A percentile compares a stretch with the other conserved stretches of the same genome.
Evolutionary conservation across 2,113 vertebrate genomes (phyloP).

Genomic region (Hymenochirus boettgeri): DNA sequence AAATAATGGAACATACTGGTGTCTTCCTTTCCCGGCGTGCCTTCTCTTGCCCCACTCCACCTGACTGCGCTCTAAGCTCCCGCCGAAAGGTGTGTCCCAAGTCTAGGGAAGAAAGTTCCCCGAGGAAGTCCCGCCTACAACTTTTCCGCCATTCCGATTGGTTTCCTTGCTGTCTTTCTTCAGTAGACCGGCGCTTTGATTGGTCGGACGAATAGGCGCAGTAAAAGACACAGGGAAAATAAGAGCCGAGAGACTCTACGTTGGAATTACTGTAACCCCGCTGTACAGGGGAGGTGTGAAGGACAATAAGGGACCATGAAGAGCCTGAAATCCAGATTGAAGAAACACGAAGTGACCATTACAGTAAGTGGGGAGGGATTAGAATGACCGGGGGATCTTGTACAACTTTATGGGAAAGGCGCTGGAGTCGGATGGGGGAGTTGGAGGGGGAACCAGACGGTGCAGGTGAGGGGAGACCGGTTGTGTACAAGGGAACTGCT

Average conservation of each 20-base stretch:
- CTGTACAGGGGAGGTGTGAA: background rate
- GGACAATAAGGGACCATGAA: conserved; percentile 64
- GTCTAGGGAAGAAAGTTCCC: conserved; percentile 3
- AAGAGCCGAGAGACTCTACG: too few species aligned
- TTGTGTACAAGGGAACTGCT: too few species aligned
- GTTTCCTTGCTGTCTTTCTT: background rate
- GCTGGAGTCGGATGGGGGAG: background rate
- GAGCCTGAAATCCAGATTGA: conserved; percentile 86
- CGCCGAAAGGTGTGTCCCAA: conserved; percentile 38
- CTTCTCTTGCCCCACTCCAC: too few species aligned
- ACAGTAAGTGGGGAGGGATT: conserved; percentile 33
- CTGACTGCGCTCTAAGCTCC: conserved; percentile 3
- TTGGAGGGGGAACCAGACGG: background rate
- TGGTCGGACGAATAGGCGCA: conserved; percentile 4
- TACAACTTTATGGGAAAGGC: background rate
- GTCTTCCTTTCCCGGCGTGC: too few species aligned
- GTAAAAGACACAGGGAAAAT: background rate
- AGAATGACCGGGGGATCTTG: background rate
- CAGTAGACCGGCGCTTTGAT: background rate
- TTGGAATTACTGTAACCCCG: too few species aligned
- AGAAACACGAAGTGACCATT: conserved; percentile 78
- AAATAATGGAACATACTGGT: too few species aligned
- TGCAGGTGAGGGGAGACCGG: too few species aligned
- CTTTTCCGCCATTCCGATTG: conserved; percentile 7
- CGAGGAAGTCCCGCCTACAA: conserved; percentile 44